Evolutionary conservation across 2,888 invertebrate species (phyloP), one percentile per base, ranked within the genome.

Genomic region (Pedicia rivosa): DNA sequence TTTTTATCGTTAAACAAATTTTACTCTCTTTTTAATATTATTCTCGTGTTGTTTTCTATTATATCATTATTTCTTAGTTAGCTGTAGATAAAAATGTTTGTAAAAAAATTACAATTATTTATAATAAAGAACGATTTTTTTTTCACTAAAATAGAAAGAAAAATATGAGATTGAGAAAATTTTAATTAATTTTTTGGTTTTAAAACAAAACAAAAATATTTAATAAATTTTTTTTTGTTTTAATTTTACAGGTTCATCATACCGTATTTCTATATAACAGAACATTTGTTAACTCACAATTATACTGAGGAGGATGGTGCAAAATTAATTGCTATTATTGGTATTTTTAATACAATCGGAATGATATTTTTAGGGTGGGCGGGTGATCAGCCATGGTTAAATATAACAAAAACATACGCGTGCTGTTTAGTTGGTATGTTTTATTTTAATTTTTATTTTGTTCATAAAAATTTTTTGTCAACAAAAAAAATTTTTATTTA

Each of bases 211-310:
- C 8, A 24, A 24, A 5, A 24, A 24, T 20, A 10, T 19, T 28
- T 4, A n/a, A 8, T 25, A 13, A 10, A n/a, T n/a, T n/a, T n/a
- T n/a, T n/a, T n/a, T n/a, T n/a, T n/a, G n/a, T 17, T 20, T 37
- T 16, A 14, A 10, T 29, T 82, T 48, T 65, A 81, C 39, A 91
- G 90, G 83, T 86, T 84, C 60, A 92, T 95, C 52, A 84, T 94
- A 40, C 91, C 92, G 10, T 95, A 95, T 63, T 84, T 94, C 57
- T 94, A 90, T 61, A 67, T 92, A 43, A 81, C 83, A 37, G 90
- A 92, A 51, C 78, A 83, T 55, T 78, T 87, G 64, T 70, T 70
- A 24, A 70, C 72, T 8, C 66, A 72, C 42, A 74, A 74, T 2
- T 82, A 79, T 48, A 67, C 66, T 3, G 78, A 81, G 46, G 68